These are phyloP conservation scores for Neodon shergylaensis DNA, from an alignment of 2,113 vertebrate species.

Conservation along the genomic window DNA sequence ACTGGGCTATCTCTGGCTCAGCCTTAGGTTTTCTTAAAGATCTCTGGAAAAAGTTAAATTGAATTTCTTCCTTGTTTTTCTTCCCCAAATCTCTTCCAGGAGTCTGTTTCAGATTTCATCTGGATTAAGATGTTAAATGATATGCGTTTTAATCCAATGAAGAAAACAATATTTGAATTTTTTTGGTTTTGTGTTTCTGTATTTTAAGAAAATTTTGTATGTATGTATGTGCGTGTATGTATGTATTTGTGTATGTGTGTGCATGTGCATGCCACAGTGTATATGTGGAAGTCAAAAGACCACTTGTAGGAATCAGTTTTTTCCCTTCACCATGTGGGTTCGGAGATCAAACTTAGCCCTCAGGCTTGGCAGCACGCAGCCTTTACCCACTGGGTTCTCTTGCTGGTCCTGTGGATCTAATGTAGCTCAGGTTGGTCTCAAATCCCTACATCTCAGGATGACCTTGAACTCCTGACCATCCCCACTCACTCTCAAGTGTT, in stretches of 20 bases:
- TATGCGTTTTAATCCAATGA: neutral
- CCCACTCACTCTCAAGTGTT: neutral
- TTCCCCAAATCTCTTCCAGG: neutral
- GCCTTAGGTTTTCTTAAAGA: neutral
- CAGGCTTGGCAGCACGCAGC: neutral
- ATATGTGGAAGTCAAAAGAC: neutral
- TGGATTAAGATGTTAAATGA: constrained; percentile 19
- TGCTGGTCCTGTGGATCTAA: neutral
- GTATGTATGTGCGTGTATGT: neutral
- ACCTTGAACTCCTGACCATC: neutral
- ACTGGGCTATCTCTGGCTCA: neutral
- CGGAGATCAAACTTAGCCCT: too few relatives aligned
- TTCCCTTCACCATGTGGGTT: neutral
- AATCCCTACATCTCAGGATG: neutral
- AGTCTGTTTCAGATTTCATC: neutral
- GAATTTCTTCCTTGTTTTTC: neutral
- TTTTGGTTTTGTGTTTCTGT: neutral
- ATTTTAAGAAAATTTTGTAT: neutral
- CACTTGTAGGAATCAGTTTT: neutral
- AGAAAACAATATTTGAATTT: neutral
- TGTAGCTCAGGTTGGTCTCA: neutral
- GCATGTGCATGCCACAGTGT: too few relatives aligned
- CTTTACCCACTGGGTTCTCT: neutral
- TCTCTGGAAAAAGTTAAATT: neutral
- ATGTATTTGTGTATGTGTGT: neutral